A percentile compares a stretch with the other conserved stretches of the same genome.
Evolutionary conservation across 2,888 invertebrate genomes (phyloP).

Genomic region (Lordiphosa fenestrarum): DNA sequence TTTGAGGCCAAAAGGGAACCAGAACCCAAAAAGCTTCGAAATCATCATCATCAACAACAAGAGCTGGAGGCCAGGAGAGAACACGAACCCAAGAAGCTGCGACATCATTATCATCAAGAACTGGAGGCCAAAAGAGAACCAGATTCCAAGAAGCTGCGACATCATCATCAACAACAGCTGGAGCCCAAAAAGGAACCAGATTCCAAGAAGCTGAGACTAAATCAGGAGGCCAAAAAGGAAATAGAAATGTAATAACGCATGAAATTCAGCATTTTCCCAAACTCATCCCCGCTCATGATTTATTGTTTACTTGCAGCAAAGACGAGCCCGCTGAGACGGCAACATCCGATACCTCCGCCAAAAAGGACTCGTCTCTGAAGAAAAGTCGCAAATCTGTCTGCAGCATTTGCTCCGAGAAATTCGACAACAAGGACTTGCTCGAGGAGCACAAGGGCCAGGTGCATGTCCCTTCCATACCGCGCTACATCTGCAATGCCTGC

Average conservation of each 20-base stretch:
- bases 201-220: too few relatives aligned
- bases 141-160: neutral
- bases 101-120: constrained; percentile 7
- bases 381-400: constrained; percentile 54
- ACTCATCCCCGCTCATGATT: neutral
- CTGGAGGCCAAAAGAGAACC: constrained; percentile 15
- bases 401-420: constrained; percentile 70
- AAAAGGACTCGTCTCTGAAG: constrained; percentile 11
- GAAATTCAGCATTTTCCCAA: too few relatives aligned
- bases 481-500: constrained; percentile 81
- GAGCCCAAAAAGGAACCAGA: too few relatives aligned
- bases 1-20: too few relatives aligned
- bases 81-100: too few relatives aligned
- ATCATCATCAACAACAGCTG: too few relatives aligned
- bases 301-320: constrained; percentile 55
- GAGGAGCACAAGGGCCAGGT: constrained; percentile 64
- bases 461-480: constrained; percentile 74
- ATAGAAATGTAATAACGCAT: too few relatives aligned
- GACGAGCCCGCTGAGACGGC: constrained; percentile 59
- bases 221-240: constrained; percentile 14
- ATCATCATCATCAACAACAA: too few relatives aligned
- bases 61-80: too few relatives aligned
- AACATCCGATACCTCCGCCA: neutral
- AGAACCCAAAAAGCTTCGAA: too few relatives aligned
- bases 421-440: constrained; percentile 61